A percentile compares a stretch with the other conserved stretches of the same genome.
Conservation (phyloP, 2,113 vertebrate species). For the Clinocottus analis region DNA sequence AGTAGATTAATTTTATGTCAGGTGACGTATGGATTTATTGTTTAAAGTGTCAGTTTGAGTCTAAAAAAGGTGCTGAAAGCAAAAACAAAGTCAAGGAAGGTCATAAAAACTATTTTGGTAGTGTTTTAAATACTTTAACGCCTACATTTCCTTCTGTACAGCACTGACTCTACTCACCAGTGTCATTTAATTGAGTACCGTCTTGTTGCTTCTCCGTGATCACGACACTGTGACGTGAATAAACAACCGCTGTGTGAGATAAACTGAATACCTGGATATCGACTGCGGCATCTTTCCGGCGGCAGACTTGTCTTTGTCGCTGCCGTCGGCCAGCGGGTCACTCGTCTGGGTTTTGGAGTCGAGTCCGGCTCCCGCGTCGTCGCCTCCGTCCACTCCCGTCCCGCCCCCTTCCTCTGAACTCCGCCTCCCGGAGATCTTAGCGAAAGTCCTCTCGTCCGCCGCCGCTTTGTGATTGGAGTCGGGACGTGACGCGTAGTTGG, state of each 20-base stretch:
- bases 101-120: background rate
- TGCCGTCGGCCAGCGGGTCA: conserved; percentile 80
- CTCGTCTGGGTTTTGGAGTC: conserved; percentile 75
- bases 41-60: too few relatives aligned
- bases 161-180: background rate
- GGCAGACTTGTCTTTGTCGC: conserved; percentile 82
- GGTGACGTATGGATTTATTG: too few relatives aligned
- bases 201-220: background rate
- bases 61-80: background rate
- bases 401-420: conserved; percentile 68
- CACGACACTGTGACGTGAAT: background rate
- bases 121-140: background rate
- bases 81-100: background rate
- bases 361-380: conserved; percentile 62
- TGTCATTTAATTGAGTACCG: too few relatives aligned
- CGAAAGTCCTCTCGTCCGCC: conserved; percentile 70
- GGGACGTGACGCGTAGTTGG: conserved; percentile 67
- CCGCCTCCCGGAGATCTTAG: conserved; percentile 46
- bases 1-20: too few relatives aligned
- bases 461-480: conserved; percentile 61
- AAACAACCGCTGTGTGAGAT: background rate
- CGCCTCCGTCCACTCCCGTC: conserved; percentile 38
- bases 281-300: conserved; percentile 85
- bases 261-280: conserved; percentile 80
- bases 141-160: too few relatives aligned